Percentiles rank a stretch among this genome's conserved stretches.
These are phyloP conservation scores for Alentia gelatinosa DNA, from an alignment of 2,888 invertebrate species.

Conservation along the genomic window DNA sequence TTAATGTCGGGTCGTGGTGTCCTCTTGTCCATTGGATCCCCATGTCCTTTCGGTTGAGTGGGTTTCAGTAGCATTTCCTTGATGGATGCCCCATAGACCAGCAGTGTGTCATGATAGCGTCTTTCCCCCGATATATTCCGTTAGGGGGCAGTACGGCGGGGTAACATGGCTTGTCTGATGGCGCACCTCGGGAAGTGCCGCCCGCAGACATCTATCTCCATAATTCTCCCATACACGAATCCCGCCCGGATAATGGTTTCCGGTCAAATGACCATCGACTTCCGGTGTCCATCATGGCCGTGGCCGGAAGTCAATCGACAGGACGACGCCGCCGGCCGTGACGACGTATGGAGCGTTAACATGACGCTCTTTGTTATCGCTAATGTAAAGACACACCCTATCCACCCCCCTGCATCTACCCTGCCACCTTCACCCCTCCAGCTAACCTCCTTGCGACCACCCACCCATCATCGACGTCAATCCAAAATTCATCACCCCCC, in stretches of 20 bases:
- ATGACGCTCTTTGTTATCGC: conserved; percentile 10
- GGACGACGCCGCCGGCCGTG: neutral
- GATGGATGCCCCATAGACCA: no score
- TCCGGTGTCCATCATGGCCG: neutral
- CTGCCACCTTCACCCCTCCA: neutral
- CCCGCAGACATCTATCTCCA: neutral
- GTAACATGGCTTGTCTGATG: no score
- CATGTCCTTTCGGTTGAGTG: no score
- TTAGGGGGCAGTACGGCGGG: no score
- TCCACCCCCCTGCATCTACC: neutral
- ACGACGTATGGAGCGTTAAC: conserved; percentile 26
- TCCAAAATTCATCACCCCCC: neutral
- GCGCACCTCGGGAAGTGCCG: neutral
- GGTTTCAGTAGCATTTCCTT: no score
- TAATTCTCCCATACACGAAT: neutral
- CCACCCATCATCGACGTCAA: neutral
- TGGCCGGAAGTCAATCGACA: neutral
- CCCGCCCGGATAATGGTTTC: neutral
- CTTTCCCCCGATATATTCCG: no score
- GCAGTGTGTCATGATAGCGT: no score
- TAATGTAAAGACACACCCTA: neutral
- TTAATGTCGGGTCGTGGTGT: no score
- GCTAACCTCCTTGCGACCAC: neutral
- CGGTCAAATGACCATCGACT: conserved; percentile 26
- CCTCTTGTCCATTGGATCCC: no score